Evolutionary conservation across 2,113 vertebrate genomes (phyloP).

Genomic region (Argyrosomus japonicus): DNA sequence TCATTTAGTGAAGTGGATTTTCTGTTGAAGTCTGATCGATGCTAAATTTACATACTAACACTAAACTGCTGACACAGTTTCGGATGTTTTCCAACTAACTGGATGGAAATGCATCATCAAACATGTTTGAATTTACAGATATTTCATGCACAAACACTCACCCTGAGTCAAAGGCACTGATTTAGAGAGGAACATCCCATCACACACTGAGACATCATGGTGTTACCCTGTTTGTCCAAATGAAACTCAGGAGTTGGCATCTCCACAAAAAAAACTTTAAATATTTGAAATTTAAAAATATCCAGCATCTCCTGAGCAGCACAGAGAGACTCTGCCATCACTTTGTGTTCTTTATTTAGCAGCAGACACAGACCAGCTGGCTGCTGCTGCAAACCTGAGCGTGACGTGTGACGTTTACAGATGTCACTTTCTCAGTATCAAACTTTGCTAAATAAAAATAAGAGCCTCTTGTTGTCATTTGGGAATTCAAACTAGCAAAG

Average conservation of each 20-base stretch:
- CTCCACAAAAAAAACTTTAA: no score
- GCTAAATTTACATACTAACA: neutral
- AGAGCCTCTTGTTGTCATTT: neutral
- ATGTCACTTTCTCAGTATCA: neutral
- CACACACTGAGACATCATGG: no score
- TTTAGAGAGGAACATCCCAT: neutral
- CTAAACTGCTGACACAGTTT: no score
- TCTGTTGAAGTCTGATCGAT: neutral
- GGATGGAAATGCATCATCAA: neutral
- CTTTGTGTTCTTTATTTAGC: no score
- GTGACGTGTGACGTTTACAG: neutral
- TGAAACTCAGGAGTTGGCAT: no score
- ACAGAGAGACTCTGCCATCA: neutral
- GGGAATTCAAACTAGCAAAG: neutral
- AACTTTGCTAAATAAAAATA: neutral
- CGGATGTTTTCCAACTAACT: neutral
- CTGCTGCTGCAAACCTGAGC: neutral
- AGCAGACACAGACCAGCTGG: neutral
- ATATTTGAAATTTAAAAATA: no score
- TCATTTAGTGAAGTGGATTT: no score
- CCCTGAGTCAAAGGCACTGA: neutral
- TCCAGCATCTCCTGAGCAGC: neutral
- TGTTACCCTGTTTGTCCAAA: no score
- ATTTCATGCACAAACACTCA: neutral
- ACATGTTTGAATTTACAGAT: neutral